phyloP scores from a whole-genome alignment of 37 sponge, comb jelly and placozoan genomes.

The Oscarella lobularis region DNA sequence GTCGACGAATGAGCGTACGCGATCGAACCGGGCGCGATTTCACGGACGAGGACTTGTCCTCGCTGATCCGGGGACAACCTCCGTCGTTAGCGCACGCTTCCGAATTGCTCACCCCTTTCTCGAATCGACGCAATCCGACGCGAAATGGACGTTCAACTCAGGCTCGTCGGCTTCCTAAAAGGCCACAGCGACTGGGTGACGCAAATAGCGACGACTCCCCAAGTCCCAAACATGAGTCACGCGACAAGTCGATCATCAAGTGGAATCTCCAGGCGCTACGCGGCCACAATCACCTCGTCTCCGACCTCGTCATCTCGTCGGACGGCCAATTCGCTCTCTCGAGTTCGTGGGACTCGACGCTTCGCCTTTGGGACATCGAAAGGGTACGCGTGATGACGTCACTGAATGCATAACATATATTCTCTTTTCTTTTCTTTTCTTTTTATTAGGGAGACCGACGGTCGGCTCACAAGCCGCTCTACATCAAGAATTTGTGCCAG shows the following conservation, averaged over 20 bases:
- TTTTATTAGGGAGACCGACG: background rate
- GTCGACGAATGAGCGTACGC: no score
- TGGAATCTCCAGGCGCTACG: conserved; percentile 75
- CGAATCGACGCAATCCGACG: no score
- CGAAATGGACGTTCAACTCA: conserved; percentile 70
- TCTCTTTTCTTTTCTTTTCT: no score
- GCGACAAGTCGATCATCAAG: conserved; percentile 85
- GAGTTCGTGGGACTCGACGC: conserved; percentile 93
- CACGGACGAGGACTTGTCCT: no score
- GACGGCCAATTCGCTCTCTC: conserved; percentile 98
- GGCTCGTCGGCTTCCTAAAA: conserved; percentile 65
- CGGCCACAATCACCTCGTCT: conserved; percentile 98
- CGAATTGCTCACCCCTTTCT: no score
- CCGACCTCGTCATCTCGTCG: conserved; percentile 90
- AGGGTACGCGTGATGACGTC: no score
- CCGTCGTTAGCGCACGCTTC: no score
- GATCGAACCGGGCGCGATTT: no score
- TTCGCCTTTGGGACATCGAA: conserved; percentile 92
- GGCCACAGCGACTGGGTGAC: conserved; percentile 99
- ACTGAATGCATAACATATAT: no score
- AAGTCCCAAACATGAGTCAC: conserved; percentile 84
- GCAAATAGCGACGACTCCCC: conserved; percentile 95
- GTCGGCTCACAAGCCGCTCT: conserved; percentile 19
- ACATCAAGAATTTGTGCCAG: conserved; percentile 25
- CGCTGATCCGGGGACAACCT: no score